Evolutionary conservation across 2,888 invertebrate species (phyloP), one percentile per base, ranked within the genome.

Genomic region (Pseudococcus viburni): DNA sequence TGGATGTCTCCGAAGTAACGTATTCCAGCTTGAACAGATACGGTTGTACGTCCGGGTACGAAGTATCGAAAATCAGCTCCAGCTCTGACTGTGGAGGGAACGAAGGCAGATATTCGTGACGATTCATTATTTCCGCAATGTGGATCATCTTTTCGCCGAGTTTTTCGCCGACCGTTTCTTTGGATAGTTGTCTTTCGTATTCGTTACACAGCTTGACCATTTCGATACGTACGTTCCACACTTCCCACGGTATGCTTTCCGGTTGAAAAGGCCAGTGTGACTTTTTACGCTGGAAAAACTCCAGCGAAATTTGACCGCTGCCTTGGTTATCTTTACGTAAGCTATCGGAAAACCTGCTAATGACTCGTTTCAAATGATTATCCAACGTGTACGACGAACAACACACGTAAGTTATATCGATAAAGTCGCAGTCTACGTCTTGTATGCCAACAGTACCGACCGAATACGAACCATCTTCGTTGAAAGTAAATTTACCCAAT

Each of bases 181-280:
- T 94, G 91, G 96, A 96, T 90, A 95, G 94, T 92, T 96, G 96
- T 90, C 97, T 93, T 91, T 98, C 98, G 91, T 96, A 95, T 91
- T 98, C 98, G 91, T 94, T 96, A 89, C 95, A 95, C 86, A 98
- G 93, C 90, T 96, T 95, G 42, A 97, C 95, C 64, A 99, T 94
- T 91, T 98, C 97, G 90, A 99, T 94, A 90, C 96, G 95, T 8
- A 99, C 94, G 55, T 98, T 98, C 99, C 99, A 99, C 88, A 99
- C 97, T 92, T 99, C 99, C 99, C 99, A 99, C 0, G 99, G 98
- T 91, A 97, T 96, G 91, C 96, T 96, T 91, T 99, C 98, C 9
- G 96, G 94, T 90, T 95, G 95, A 92, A 98, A 97, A 46, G 96
- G 94, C 98, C 98, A 98, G 88, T 96, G 94, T 88, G 95, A 95